Evolutionary conservation across 2,113 vertebrate species (phyloP).

Genomic region (Theristicus caerulescens): DNA sequence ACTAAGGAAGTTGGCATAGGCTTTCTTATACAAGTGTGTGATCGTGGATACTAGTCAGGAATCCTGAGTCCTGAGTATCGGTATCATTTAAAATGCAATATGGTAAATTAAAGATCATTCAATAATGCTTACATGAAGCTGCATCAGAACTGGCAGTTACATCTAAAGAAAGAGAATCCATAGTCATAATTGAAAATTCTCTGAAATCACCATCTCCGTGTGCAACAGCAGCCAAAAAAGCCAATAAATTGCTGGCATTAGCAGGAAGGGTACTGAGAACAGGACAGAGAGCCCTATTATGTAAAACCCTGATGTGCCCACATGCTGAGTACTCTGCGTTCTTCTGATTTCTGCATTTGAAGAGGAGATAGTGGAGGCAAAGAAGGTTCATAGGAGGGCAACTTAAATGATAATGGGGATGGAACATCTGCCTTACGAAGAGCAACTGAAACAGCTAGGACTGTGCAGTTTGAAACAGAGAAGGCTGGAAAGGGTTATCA

Average conservation of each 20-base stretch:
- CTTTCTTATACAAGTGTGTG: neutral
- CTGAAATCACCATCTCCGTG: neutral
- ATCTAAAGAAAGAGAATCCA: neutral
- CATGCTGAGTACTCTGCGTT: neutral
- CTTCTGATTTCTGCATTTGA: neutral
- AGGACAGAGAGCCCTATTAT: neutral
- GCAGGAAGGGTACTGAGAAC: neutral
- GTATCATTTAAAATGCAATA: neutral
- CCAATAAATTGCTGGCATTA: neutral
- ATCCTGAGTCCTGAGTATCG: neutral
- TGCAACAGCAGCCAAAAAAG: neutral
- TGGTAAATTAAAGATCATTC: neutral
- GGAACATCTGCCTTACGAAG: neutral
- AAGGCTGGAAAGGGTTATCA: neutral
- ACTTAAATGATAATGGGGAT: neutral
- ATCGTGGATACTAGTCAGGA: neutral
- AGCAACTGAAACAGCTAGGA: neutral
- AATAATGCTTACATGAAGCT: neutral
- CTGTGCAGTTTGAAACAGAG: neutral
- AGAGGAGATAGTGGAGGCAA: neutral
- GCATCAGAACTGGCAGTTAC: neutral
- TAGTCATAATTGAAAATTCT: neutral
- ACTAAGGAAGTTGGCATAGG: neutral
- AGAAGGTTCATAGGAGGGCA: neutral
- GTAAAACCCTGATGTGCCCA: neutral